Conservation (phyloP, 1,140 invertebrate species). For the Conus betulinus region DNA sequence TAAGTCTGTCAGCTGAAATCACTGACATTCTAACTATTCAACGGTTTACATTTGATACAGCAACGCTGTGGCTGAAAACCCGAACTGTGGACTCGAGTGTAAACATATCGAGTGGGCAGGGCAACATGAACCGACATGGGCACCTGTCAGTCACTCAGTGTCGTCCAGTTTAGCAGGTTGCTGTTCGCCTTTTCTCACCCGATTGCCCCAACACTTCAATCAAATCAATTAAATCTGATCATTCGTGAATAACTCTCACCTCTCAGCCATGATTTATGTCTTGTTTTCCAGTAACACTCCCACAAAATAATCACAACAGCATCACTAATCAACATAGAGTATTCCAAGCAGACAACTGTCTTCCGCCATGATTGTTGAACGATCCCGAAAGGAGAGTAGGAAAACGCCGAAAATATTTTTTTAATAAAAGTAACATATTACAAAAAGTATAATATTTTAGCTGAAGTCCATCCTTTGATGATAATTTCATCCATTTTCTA, state of each 20-base stretch:
- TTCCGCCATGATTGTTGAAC: slow-evolving; percentile 35
- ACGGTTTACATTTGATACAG: neutral
- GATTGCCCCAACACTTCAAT: neutral
- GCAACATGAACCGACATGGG: slow-evolving; percentile 29
- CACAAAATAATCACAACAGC: neutral
- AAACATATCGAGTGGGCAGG: slow-evolving; percentile 3
- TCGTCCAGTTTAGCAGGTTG: slow-evolving; percentile 23
- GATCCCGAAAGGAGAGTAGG: slow-evolving; percentile 20
- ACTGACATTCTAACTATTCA: neutral
- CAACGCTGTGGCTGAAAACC: neutral
- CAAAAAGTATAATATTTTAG: too few species aligned
- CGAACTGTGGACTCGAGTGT: neutral
- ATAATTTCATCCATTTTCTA: slow-evolving; percentile 9
- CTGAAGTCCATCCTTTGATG: neutral
- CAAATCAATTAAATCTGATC: neutral
- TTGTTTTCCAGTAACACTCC: neutral
- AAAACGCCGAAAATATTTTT: too few species aligned
- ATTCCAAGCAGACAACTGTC: slow-evolving; percentile 35
- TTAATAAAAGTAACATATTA: too few species aligned
- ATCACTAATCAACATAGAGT: slow-evolving; percentile 38
- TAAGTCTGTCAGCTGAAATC: too few species aligned
- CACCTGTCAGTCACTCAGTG: slow-evolving; percentile 12
- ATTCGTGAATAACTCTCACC: neutral
- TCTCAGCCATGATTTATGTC: slow-evolving; percentile 26
- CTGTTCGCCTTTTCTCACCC: neutral